These are phyloP conservation scores for Marisa cornuarietis DNA, from an alignment of 1,140 invertebrate species.

Conservation along the genomic window DNA sequence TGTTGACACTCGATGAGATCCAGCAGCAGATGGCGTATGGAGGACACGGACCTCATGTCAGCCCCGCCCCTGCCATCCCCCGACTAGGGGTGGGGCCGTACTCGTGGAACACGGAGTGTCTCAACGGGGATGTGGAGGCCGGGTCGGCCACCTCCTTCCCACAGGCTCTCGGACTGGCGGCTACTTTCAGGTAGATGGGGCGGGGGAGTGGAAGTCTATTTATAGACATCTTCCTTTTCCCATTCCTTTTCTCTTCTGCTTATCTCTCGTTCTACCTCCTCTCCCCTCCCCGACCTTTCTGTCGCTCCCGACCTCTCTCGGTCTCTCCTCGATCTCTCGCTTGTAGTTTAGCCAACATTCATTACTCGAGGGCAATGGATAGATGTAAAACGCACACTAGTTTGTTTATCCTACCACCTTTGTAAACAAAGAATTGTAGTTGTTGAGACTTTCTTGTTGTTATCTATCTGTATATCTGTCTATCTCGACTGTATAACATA, in stretches of 20 bases:
- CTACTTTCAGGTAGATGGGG: constrained; percentile 13
- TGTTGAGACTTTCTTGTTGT: too few species aligned
- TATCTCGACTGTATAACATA: too few species aligned
- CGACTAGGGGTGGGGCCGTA: constrained; percentile 59
- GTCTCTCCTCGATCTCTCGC: too few species aligned
- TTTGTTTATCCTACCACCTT: too few species aligned
- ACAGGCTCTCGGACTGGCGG: constrained; percentile 61
- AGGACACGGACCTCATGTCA: constrained; percentile 49
- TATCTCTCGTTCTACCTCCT: neutral
- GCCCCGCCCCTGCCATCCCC: constrained; percentile 58
- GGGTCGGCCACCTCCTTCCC: constrained; percentile 60
- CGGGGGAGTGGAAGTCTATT: neutral
- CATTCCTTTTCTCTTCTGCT: neutral
- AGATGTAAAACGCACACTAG: too few species aligned
- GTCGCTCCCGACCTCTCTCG: too few species aligned
- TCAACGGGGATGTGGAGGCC: constrained; percentile 48
- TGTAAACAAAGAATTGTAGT: too few species aligned
- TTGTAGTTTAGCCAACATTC: too few species aligned
- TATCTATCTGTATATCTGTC: too few species aligned
- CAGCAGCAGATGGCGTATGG: constrained; percentile 57
- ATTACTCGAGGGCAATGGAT: too few species aligned
- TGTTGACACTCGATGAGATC: constrained; percentile 56
- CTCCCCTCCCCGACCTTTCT: neutral
- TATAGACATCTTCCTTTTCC: neutral
- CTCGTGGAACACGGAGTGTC: constrained; percentile 62